phyloP scores from a whole-genome alignment of 2,113 vertebrate genomes.

The Hippoglossus stenolepis region DNA sequence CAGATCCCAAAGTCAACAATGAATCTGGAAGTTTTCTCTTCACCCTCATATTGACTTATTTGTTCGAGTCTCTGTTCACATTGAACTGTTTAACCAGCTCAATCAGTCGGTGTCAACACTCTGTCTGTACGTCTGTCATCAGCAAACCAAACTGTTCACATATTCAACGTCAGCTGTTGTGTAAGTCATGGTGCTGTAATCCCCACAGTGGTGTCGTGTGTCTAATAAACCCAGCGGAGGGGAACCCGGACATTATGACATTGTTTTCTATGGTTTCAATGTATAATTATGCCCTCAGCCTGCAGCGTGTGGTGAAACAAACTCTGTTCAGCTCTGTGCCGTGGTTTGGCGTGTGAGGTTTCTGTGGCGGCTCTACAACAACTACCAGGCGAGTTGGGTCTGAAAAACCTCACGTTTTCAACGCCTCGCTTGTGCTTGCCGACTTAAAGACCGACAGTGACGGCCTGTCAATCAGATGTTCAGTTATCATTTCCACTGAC shows the following conservation, averaged over 20 bases:
- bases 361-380: slow-evolving; percentile 41
- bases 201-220: neutral
- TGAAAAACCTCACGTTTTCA: slow-evolving; percentile 40
- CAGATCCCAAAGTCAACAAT: too few species aligned
- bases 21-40: neutral
- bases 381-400: slow-evolving; percentile 42
- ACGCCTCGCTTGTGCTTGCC: neutral
- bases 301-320: slow-evolving; percentile 30
- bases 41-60: neutral
- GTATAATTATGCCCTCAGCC: slow-evolving; percentile 16
- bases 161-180: slow-evolving; percentile 19
- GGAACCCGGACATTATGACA: neutral
- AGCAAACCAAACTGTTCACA: neutral
- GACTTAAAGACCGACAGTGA: slow-evolving; percentile 2
- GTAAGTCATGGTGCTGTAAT: slow-evolving; percentile 7
- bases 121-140: neutral
- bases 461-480: neutral
- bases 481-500: neutral
- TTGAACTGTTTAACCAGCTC: neutral
- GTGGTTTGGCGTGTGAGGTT: slow-evolving; percentile 56
- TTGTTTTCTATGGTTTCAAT: slow-evolving; percentile 24
- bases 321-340: slow-evolving; percentile 14
- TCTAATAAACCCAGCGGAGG: neutral
- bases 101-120: neutral
- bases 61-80: neutral